These are phyloP conservation scores for Wiebesia pumilae DNA, from an alignment of 1,140 invertebrate genomes.

Conservation along the genomic window DNA sequence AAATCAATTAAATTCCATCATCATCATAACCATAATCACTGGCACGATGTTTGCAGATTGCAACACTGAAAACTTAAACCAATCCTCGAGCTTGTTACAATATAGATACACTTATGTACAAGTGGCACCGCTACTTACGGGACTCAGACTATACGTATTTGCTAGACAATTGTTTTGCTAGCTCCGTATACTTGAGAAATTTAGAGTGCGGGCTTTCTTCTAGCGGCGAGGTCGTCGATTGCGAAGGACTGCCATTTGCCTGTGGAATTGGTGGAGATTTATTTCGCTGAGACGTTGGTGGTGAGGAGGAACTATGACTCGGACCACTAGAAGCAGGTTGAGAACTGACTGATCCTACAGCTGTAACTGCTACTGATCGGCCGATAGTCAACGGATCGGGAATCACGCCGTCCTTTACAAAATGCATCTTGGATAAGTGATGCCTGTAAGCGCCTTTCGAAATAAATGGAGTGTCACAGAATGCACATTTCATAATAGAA, in stretches of 20 bases:
- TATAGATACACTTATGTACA: slow-evolving; percentile 77
- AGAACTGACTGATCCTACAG: slow-evolving; percentile 68
- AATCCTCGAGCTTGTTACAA: slow-evolving; percentile 61
- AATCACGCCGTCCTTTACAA: slow-evolving; percentile 92
- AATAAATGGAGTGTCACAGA: slow-evolving; percentile 96
- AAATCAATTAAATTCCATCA: slow-evolving; percentile 25
- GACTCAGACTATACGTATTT: slow-evolving; percentile 88
- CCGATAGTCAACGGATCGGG: slow-evolving; percentile 81
- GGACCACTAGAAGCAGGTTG: slow-evolving; percentile 73
- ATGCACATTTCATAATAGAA: slow-evolving; percentile 95
- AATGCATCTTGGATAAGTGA: slow-evolving; percentile 97
- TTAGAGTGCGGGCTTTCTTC: slow-evolving; percentile 96
- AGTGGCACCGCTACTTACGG: slow-evolving; percentile 74
- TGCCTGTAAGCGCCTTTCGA: slow-evolving; percentile 97
- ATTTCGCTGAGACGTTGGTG: slow-evolving; percentile 70
- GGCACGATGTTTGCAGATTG: slow-evolving; percentile 52
- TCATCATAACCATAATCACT: slow-evolving; percentile 38
- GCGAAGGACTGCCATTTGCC: slow-evolving; percentile 74
- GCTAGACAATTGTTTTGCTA: slow-evolving; percentile 96
- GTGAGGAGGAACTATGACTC: slow-evolving; percentile 64
- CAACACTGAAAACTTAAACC: slow-evolving; percentile 30
- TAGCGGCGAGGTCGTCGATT: slow-evolving; percentile 75
- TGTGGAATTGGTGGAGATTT: slow-evolving; percentile 75
- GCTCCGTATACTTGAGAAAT: slow-evolving; percentile 97
- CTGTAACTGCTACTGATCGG: slow-evolving; percentile 72